Conservation (phyloP, 1,140 invertebrate genomes). For the Drosophila seguyi region DNA sequence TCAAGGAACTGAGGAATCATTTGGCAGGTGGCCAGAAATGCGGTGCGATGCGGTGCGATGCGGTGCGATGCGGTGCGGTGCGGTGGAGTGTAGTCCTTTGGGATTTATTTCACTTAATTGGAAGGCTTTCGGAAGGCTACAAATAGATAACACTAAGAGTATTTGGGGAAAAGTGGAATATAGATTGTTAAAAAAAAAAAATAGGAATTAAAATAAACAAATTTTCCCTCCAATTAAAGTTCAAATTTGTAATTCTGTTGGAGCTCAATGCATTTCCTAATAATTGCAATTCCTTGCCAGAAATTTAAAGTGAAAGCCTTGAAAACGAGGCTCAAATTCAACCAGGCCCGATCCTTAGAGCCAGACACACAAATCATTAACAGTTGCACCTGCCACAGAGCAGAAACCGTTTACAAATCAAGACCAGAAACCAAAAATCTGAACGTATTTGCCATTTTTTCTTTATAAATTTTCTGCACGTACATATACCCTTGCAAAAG, state of each 20-base stretch:
- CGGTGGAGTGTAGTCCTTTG: neutral
- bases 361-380: constrained; percentile 47
- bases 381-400: constrained; percentile 37
- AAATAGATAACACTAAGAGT: constrained; percentile 6
- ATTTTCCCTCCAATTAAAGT: neutral
- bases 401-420: constrained; percentile 38
- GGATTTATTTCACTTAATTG: constrained; percentile 37
- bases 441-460: constrained; percentile 30
- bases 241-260: neutral
- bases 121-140: constrained; percentile 4
- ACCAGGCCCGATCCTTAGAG: constrained; percentile 1
- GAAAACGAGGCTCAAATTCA: neutral
- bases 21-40: constrained; percentile 22
- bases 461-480: constrained; percentile 72
- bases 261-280: neutral
- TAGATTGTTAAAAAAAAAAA: no score
- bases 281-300: neutral
- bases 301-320: constrained; percentile 45
- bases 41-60: neutral
- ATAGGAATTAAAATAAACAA: neutral
- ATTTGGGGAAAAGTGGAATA: no score
- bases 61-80: neutral
- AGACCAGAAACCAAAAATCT: constrained; percentile 41
- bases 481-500: constrained; percentile 39
- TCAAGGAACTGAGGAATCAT: constrained; percentile 23